phyloP scores from a whole-genome alignment of 2,797 vertebrate genomes.

The Australoheros facetus region DNA sequence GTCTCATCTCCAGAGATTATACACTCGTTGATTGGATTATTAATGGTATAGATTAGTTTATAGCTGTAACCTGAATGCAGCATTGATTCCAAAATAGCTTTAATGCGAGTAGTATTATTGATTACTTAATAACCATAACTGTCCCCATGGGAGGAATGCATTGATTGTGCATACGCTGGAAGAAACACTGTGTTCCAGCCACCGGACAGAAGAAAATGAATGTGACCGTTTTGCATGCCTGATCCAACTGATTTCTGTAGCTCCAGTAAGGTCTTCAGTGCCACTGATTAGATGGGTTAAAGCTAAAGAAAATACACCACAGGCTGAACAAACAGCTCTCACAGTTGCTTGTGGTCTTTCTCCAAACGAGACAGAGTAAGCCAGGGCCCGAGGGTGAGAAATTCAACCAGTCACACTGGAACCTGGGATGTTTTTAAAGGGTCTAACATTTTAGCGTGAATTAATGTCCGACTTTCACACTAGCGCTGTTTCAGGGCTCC shows the following conservation, averaged over 20 bases:
- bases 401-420: not conserved
- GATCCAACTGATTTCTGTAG: not conserved
- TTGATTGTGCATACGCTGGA: constrained; percentile 56
- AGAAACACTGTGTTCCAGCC: constrained; percentile 17
- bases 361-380: not conserved
- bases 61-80: constrained; percentile 51
- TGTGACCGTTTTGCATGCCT: not conserved
- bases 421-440: constrained; percentile 1
- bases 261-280: not conserved
- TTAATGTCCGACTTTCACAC: constrained; percentile 9
- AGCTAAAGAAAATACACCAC: not conserved
- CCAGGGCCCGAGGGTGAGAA: not conserved
- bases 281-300: not conserved
- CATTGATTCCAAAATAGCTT: constrained; percentile 65
- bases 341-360: not conserved
- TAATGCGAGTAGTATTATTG: constrained; percentile 62
- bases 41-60: constrained; percentile 50
- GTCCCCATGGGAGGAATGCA: constrained; percentile 42
- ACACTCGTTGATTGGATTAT: constrained; percentile 52
- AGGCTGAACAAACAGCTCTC: not conserved
- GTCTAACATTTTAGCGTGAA: constrained; percentile 19
- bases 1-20: constrained; percentile 48
- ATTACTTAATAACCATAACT: constrained; percentile 60
- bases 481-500: constrained; percentile 21
- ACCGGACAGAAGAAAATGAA: not conserved